Evolutionary conservation across 2,888 invertebrate genomes (phyloP).

Genomic region (Lepetodrilus schrolli): DNA sequence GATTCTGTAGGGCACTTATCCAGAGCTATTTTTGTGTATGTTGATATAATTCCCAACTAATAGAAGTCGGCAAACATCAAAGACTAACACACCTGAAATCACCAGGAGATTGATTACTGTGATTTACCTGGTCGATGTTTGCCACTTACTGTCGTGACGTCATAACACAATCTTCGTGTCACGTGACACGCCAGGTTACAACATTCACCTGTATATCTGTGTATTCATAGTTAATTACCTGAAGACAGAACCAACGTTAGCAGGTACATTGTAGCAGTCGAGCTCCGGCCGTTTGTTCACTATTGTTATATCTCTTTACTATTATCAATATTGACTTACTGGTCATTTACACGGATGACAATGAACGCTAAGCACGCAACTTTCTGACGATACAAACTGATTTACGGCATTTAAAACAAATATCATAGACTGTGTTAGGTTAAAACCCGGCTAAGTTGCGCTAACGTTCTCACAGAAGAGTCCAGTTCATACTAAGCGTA

Average conservation of each 20-base stretch:
- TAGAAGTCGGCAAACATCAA: constrained; percentile 3
- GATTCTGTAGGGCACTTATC: too few species aligned
- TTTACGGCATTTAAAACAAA: too few species aligned
- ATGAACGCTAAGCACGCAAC: not conserved
- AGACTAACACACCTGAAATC: not conserved
- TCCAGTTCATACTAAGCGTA: too few species aligned
- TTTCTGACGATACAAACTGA: not conserved
- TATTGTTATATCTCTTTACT: not conserved
- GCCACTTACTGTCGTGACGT: not conserved
- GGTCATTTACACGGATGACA: not conserved
- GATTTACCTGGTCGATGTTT: constrained; percentile 27
- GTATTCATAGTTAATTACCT: constrained; percentile 10
- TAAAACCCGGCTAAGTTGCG: too few species aligned
- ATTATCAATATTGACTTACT: constrained; percentile 1
- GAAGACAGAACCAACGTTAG: not conserved
- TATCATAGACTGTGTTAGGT: too few species aligned
- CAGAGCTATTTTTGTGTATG: not conserved
- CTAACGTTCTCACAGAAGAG: too few species aligned
- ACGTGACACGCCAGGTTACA: not conserved
- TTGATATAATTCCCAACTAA: not conserved
- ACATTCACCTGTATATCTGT: not conserved
- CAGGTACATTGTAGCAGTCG: not conserved
- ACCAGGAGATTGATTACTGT: not conserved
- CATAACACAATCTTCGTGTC: not conserved
- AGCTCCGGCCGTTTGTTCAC: not conserved